phyloP scores from a whole-genome alignment of 2,113 vertebrate genomes.

The Brachirus orientalis region DNA sequence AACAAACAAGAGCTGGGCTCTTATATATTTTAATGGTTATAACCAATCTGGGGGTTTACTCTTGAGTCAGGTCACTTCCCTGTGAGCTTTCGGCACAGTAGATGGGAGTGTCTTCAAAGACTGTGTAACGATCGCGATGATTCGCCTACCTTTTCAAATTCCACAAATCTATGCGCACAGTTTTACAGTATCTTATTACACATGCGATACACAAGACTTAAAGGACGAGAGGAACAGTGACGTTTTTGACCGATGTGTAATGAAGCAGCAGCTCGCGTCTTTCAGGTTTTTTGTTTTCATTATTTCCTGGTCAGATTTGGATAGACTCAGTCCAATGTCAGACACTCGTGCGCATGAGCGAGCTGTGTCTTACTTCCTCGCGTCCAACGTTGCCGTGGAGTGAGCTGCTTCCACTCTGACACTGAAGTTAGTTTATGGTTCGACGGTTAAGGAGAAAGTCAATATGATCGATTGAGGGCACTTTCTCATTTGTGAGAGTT shows the following conservation, averaged over 20 bases:
- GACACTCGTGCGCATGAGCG: constrained; percentile 54
- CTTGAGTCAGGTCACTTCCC: no score
- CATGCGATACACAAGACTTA: neutral
- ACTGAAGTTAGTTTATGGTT: neutral
- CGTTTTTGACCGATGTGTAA: neutral
- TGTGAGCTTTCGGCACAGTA: neutral
- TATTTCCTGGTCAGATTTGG: no score
- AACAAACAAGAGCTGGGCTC: no score
- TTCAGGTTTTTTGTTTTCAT: no score
- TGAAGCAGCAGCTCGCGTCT: neutral
- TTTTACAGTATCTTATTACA: neutral
- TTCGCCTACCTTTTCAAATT: neutral
- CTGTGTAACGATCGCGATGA: constrained; percentile 4
- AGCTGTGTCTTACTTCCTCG: neutral
- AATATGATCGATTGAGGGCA: no score
- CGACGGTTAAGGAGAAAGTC: neutral
- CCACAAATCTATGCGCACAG: no score
- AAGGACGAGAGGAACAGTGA: no score
- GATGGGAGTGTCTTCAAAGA: constrained; percentile 26
- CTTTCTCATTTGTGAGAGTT: no score
- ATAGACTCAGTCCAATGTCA: no score
- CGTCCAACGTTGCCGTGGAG: constrained; percentile 24
- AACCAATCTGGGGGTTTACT: no score
- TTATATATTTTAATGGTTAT: no score
- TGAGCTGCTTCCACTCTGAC: neutral